Evolutionary conservation across 2,113 vertebrate species (phyloP).

Genomic region (Lepus europaeus): DNA sequence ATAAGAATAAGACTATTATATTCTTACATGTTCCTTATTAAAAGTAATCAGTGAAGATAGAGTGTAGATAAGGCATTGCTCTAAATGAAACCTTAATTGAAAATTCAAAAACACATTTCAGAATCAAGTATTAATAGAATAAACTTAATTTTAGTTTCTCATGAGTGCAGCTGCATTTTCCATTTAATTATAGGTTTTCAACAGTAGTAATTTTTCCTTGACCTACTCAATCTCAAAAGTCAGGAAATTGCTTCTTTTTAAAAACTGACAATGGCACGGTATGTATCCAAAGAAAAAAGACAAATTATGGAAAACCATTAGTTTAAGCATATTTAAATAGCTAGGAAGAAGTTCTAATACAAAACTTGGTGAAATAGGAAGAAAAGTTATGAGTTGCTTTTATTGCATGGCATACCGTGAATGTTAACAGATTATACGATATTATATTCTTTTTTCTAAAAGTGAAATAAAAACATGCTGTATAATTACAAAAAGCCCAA

Average conservation of each 20-base stretch:
- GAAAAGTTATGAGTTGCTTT: conserved; percentile 82
- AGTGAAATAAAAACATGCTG: conserved; percentile 55
- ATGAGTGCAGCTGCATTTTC: conserved; percentile 90
- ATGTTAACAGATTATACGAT: conserved; percentile 43
- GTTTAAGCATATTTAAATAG: conserved; percentile 90
- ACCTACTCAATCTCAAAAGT: conserved; percentile 92
- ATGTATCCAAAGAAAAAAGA: conserved; percentile 90
- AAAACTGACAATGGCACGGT: conserved; percentile 92
- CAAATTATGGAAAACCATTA: conserved; percentile 92
- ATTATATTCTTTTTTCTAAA: conserved; percentile 64
- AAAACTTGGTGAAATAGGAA: conserved; percentile 87
- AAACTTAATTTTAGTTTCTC: conserved; percentile 91
- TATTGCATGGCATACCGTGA: conserved; percentile 61
- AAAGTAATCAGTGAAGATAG: conserved; percentile 46
- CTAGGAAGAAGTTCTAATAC: conserved; percentile 87
- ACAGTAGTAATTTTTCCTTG: conserved; percentile 91
- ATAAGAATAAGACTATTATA: not conserved
- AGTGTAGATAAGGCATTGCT: conserved; percentile 56
- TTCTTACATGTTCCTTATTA: conserved; percentile 61
- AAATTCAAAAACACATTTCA: conserved; percentile 82
- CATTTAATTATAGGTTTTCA: conserved; percentile 91
- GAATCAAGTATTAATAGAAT: conserved; percentile 90
- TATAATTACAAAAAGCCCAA: conserved; percentile 69
- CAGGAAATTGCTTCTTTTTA: conserved; percentile 93
- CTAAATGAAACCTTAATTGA: conserved; percentile 72